Base-by-base conservation (phyloP, 1,140 invertebrate species). In the Drosophila tani region DNA sequence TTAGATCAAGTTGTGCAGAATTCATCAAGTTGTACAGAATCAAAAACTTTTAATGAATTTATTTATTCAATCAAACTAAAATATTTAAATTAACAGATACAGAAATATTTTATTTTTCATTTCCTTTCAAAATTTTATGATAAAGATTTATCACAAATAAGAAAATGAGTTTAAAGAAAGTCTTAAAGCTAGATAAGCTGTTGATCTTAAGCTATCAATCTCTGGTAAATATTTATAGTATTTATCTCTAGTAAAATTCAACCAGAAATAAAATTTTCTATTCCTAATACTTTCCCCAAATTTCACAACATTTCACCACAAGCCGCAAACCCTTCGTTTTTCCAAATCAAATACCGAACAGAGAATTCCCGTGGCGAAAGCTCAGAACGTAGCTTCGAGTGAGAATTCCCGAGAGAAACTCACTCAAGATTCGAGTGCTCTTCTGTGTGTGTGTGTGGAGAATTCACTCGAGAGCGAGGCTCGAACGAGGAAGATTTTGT, bases 401-500 rank as follows among this genome's bases (percentile, higher is more conserved):
- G 53, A 24, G 32, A 56, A 24, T 40, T 4, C 0, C 32, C 14
- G 1, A 56, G 35, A 24, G 53, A 21, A 56, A 40, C 53, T 21
- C 53, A 56, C 53, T 56, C 53, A 56, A 56, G 53, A 56, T 11
- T 38, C 9, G 19, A 40, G 51, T 55, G n/a, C 19, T 55, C 3
- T 21, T 14, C 32, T 9, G 17, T 15, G 3, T 38, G 32, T 27
- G 14, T n/a, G 47, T 19, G 29, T 53, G 51, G 17, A 55, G 51
- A 55, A 38, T 38, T 40, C 19, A 56, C 53, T 56, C 53, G 35
- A 71, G 75, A 78, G 75, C 46, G 59, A 27, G 59, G 24, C 32
- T 35, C 66, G 38, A 45, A 51, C 60, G 64, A 77, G 75, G 62
- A 67, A 66, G 68, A 57, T 47, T 68, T 60, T 29, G 53, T 56